Percentiles rank a stretch among this genome's conserved stretches.
These are phyloP conservation scores for Limanda limanda DNA, from an alignment of 2,113 vertebrate species.

Conservation along the genomic window DNA sequence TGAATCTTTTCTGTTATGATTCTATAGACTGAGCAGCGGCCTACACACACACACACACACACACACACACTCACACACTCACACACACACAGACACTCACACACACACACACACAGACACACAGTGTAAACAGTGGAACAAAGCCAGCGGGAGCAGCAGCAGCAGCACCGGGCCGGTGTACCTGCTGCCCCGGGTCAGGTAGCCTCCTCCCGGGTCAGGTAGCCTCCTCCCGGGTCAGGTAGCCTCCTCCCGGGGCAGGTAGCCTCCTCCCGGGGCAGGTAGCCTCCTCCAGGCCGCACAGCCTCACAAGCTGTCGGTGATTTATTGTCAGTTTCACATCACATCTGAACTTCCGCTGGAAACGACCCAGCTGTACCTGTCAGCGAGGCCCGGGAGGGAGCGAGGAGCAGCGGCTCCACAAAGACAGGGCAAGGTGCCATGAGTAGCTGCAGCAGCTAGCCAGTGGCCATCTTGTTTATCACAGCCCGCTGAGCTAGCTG, in stretches of 20 bases:
- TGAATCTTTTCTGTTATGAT: too few relatives aligned
- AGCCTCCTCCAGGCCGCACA: constrained; percentile 58
- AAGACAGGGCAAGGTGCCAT: constrained; percentile 77
- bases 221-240: constrained; percentile 16
- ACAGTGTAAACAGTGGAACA: constrained; percentile 19
- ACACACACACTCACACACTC: too few relatives aligned
- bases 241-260: constrained; percentile 21
- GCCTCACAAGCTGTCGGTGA: background rate
- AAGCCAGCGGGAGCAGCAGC: background rate
- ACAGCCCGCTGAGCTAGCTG: constrained; percentile 51
- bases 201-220: constrained; percentile 21
- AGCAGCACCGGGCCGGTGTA: background rate
- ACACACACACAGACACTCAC: background rate
- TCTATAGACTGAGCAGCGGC: too few relatives aligned
- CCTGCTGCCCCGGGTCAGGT: too few relatives aligned
- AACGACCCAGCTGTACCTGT: background rate
- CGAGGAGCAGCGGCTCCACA: constrained; percentile 56
- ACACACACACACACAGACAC: constrained; percentile 9
- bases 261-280: constrained; percentile 22
- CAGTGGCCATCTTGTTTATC: constrained; percentile 86
- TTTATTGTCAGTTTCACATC: background rate
- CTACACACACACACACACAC: too few relatives aligned
- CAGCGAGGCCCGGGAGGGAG: too few relatives aligned
- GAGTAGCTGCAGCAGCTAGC: constrained; percentile 65
- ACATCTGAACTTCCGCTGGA: background rate